Evolutionary conservation across 2,113 vertebrate species (phyloP).

Genomic region (Psophia crepitans): DNA sequence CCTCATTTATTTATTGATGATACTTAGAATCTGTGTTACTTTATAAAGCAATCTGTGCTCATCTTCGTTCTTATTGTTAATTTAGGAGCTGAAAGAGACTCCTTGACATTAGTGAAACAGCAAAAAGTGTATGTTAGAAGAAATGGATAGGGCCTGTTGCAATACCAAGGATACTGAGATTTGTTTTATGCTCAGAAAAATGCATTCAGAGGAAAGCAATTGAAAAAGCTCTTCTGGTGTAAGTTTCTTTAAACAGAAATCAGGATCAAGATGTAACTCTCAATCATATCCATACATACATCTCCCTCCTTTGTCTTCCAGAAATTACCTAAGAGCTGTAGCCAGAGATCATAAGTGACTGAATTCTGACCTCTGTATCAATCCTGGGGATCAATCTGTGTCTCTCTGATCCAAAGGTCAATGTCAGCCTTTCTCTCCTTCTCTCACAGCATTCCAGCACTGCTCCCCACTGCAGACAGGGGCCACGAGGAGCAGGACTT

Average conservation of each 20-base stretch:
- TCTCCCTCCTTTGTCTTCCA: background rate
- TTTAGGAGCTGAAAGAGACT: background rate
- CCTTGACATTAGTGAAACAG: background rate
- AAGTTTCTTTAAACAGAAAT: background rate
- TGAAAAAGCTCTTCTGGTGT: background rate
- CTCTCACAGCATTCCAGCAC: background rate
- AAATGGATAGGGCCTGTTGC: background rate
- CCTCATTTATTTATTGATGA: background rate
- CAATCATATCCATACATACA: background rate
- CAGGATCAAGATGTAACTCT: background rate
- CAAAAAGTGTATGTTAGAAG: background rate
- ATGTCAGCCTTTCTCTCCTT: background rate
- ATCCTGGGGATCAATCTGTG: background rate
- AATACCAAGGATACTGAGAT: background rate
- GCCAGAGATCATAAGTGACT: background rate
- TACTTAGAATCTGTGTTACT: background rate
- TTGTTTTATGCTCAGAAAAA: background rate
- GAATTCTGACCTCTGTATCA: constrained; percentile 10
- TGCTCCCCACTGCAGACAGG: background rate
- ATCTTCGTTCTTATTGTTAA: background rate
- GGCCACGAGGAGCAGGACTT: background rate
- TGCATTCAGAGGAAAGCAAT: background rate
- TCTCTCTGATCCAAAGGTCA: background rate
- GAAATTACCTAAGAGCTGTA: background rate
- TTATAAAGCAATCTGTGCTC: background rate